Percentiles rank a stretch among this genome's conserved stretches.
These are phyloP conservation scores for Axis porcinus DNA, from an alignment of 2,113 vertebrate species.

Conservation along the genomic window DNA sequence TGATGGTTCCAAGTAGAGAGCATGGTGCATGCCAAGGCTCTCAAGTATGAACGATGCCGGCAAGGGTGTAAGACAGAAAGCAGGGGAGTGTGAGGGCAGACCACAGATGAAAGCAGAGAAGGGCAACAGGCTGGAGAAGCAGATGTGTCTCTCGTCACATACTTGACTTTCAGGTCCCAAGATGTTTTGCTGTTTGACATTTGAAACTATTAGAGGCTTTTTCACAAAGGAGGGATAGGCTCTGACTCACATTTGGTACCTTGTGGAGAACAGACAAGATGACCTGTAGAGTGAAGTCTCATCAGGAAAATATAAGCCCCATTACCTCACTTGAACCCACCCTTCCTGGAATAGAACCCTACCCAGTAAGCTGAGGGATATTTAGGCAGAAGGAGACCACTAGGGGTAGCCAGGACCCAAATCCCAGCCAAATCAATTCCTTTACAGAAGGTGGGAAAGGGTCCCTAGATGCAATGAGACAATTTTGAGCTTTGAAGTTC, in stretches of 20 bases:
- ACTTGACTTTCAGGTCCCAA: not conserved
- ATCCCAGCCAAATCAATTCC: not conserved
- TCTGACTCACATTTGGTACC: not conserved
- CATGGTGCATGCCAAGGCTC: not conserved
- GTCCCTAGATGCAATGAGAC: not conserved
- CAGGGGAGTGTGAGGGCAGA: not conserved
- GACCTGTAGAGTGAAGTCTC: not conserved
- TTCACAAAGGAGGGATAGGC: not conserved
- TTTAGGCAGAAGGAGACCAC: not conserved
- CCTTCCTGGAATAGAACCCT: not conserved
- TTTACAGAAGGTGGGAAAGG: not conserved
- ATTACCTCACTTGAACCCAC: not conserved
- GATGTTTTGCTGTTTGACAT: not conserved
- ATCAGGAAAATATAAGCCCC: not conserved
- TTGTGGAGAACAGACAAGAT: not conserved
- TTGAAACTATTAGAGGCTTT: not conserved
- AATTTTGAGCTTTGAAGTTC: not conserved
- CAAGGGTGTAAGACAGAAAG: not conserved
- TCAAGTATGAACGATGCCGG: not conserved
- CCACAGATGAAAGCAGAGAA: accelerated
- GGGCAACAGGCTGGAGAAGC: not conserved
- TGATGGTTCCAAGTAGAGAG: not conserved
- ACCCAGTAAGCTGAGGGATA: not conserved
- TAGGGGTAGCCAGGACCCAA: not conserved
- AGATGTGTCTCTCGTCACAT: not conserved